These are phyloP conservation scores for Trichopria drosophilae DNA, from an alignment of 2,888 invertebrate genomes.

Conservation along the genomic window DNA sequence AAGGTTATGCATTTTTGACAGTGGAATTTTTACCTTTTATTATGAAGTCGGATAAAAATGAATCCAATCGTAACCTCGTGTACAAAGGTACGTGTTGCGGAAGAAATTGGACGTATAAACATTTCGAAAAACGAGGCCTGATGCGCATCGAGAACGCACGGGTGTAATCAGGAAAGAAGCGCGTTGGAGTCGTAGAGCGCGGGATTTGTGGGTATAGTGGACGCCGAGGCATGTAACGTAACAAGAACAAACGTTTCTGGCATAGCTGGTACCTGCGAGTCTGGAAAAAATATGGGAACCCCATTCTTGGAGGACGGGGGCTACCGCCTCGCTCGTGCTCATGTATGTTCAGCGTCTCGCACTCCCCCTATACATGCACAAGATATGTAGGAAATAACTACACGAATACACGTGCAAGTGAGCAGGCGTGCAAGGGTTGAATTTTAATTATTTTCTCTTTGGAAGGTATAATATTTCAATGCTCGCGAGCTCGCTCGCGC, in stretches of 20 bases:
- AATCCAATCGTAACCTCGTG: conserved; percentile 3
- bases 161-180: conserved; percentile 28
- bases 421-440: conserved; percentile 56
- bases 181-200: conserved; percentile 33
- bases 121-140: no score
- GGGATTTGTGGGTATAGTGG: no score
- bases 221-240: no score
- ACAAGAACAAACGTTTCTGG: conserved; percentile 54
- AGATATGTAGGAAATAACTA: conserved; percentile 37
- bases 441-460: conserved; percentile 60
- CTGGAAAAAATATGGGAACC: conserved; percentile 53
- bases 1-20: no score
- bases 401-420: conserved; percentile 31
- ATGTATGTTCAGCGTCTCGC: neutral
- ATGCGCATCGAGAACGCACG: conserved; percentile 33
- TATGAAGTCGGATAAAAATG: neutral
- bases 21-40: no score
- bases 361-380: conserved; percentile 29
- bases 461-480: conserved; percentile 59
- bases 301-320: conserved; percentile 45
- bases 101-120: no score
- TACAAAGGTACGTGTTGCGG: no score
- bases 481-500: conserved; percentile 46
- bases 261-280: conserved; percentile 53
- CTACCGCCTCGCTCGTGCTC: conserved; percentile 20